Evolutionary conservation across 2,113 vertebrate genomes (phyloP).

Genomic region (Sus scrofa): T2T-Sscrofa CM000822.6:29044501-29045000

Average conservation of each 20-base stretch:
- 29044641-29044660: background rate
- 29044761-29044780: background rate
- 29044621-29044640: background rate
- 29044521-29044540: background rate
- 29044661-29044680: background rate
- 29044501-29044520: too few relatives aligned
- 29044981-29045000: background rate
- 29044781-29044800: background rate
- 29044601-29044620: background rate
- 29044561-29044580: background rate
- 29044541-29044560: background rate
- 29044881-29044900: background rate
- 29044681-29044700: background rate
- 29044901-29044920: background rate
- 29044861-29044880: background rate
- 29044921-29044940: background rate
- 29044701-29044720: background rate
- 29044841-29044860: background rate
- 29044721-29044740: background rate
- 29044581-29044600: background rate
- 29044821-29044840: background rate
- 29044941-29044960: background rate
- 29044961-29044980: background rate
- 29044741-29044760: background rate
- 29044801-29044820: background rate